Evolutionary conservation across 2,797 vertebrate species (phyloP).

Genomic region (Argyrosomus regius): DNA sequence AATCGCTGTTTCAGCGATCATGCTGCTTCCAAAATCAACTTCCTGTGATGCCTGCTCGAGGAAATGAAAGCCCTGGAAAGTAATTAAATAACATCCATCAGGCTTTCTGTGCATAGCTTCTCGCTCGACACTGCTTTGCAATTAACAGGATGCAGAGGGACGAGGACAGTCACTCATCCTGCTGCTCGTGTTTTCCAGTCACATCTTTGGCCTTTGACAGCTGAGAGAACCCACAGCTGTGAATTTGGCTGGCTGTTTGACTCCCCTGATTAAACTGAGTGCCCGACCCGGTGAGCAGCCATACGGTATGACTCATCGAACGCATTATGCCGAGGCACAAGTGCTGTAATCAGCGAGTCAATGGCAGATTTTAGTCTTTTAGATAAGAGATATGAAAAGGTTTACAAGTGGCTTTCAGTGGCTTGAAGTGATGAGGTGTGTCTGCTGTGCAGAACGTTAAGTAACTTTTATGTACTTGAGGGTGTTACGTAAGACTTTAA

Average conservation of each 20-base stretch:
- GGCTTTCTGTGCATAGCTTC: neutral
- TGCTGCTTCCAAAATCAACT: conserved; percentile 47
- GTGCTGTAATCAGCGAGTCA: conserved; percentile 35
- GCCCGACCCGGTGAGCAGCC: neutral
- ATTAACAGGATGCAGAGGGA: conserved; percentile 18
- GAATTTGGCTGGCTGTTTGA: conserved; percentile 20
- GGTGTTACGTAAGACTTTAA: conserved; percentile 28
- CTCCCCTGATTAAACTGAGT: conserved; percentile 9
- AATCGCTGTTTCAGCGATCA: conserved; percentile 8
- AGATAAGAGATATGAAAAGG: conserved; percentile 54
- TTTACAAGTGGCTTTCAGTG: conserved; percentile 41
- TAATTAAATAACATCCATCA: conserved; percentile 49
- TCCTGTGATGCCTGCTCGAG: conserved; percentile 42
- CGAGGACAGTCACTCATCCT: neutral
- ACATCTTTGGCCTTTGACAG: conserved; percentile 47
- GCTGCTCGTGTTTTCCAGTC: conserved; percentile 32
- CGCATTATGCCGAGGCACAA: conserved; percentile 32
- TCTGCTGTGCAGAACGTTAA: neutral
- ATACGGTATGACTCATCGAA: conserved; percentile 44
- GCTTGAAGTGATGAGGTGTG: neutral
- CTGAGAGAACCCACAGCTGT: conserved; percentile 21
- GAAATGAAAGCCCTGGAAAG: conserved; percentile 44
- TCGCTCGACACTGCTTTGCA: neutral
- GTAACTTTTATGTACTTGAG: conserved; percentile 19
- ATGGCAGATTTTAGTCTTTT: conserved; percentile 38